Evolutionary conservation across 2,797 vertebrate species (phyloP).

Genomic region (Takifugu rubripes): DNA sequence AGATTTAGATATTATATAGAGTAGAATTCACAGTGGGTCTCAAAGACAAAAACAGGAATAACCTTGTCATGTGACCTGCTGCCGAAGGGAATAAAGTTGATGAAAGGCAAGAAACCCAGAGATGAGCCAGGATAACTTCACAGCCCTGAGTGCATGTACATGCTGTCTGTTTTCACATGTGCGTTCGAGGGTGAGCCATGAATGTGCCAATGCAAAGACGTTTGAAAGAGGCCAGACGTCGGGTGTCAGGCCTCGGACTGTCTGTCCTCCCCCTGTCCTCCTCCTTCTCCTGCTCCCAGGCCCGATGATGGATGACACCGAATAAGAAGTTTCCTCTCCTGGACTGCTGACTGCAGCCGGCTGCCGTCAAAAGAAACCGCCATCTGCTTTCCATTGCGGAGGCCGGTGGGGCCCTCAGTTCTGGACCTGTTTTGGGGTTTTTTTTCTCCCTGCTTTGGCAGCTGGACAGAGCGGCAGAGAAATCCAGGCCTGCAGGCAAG

Average conservation of each 20-base stretch:
- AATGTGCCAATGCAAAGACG: slow-evolving; percentile 62
- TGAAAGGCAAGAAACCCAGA: slow-evolving; percentile 53
- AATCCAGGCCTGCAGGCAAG: slow-evolving; percentile 41
- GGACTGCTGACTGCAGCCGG: slow-evolving; percentile 62
- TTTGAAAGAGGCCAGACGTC: slow-evolving; percentile 76
- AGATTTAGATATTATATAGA: no score
- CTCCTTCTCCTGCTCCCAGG: slow-evolving; percentile 25
- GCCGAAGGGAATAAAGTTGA: slow-evolving; percentile 69
- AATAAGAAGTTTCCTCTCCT: slow-evolving; percentile 79
- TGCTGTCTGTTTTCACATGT: slow-evolving; percentile 54
- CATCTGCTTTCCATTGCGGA: slow-evolving; percentile 78
- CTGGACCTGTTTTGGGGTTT: slow-evolving; percentile 21
- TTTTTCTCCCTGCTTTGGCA: slow-evolving; percentile 24
- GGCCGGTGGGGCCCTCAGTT: slow-evolving; percentile 38
- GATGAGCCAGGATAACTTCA: slow-evolving; percentile 62
- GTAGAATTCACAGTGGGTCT: neutral
- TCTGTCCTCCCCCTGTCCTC: slow-evolving; percentile 48
- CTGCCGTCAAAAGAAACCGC: slow-evolving; percentile 61
- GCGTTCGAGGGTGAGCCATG: slow-evolving; percentile 52
- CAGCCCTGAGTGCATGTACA: slow-evolving; percentile 10
- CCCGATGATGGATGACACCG: slow-evolving; percentile 76
- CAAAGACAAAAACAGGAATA: slow-evolving; percentile 2
- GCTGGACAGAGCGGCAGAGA: slow-evolving; percentile 16
- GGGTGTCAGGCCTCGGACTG: slow-evolving; percentile 63
- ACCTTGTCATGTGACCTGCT: slow-evolving; percentile 34